Evolutionary conservation across 2,113 vertebrate genomes (phyloP).

Genomic region (Pheucticus melanocephalus): DNA sequence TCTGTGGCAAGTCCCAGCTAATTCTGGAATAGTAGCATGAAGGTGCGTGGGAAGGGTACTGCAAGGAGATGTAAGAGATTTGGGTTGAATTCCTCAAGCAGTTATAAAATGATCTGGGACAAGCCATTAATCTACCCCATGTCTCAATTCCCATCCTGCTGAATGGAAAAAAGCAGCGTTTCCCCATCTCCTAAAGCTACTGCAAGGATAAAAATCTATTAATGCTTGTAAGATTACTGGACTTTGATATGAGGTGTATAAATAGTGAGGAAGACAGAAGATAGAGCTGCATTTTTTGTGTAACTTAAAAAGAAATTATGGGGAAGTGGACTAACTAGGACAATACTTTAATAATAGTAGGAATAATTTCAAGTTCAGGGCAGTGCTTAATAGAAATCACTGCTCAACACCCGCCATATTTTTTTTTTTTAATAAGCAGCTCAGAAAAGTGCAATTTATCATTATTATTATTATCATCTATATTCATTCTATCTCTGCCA

Average conservation of each 20-base stretch:
- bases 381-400: conserved; percentile 52
- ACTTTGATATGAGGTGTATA: conserved; percentile 2
- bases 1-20: conserved; percentile 52
- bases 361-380: conserved; percentile 49
- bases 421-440: conserved; percentile 54
- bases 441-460: conserved; percentile 59
- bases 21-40: conserved; percentile 47
- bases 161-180: background rate
- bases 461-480: conserved; percentile 47
- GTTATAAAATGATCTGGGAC: conserved; percentile 1
- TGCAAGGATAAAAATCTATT: conserved; percentile 27
- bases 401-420: conserved; percentile 8
- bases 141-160: background rate
- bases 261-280: conserved; percentile 14
- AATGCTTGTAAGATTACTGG: background rate
- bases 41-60: conserved; percentile 61
- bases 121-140: background rate
- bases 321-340: conserved; percentile 13
- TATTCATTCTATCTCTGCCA: conserved; percentile 31
- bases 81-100: conserved; percentile 35
- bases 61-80: conserved; percentile 38
- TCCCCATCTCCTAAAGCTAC: background rate
- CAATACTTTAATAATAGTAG: conserved; percentile 48
- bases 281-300: background rate
- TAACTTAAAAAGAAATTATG: conserved; percentile 41